Evolutionary conservation across 2,888 invertebrate genomes (phyloP), one percentile per base, ranked within the genome.

Genomic region (Pristionchus arcanus): DNA sequence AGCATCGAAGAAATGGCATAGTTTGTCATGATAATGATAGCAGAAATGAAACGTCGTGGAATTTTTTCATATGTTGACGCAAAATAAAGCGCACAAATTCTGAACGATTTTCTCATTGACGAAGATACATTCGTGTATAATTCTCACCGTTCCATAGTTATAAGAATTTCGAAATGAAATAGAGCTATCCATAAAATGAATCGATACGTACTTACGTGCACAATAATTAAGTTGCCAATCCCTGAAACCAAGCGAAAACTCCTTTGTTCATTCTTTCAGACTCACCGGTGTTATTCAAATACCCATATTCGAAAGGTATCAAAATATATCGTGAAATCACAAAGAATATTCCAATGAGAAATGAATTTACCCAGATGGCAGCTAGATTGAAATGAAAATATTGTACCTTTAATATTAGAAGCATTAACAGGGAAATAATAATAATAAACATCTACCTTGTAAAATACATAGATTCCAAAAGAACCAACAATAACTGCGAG

Each of bases 301-400:
- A 71, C 28, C 77, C 77, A 21, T 34, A 42, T 21, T 77, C 77
- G n/a, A 77, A 77, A 15, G 77, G 77, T 21, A 77, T 42, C 19
- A 77, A 37, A 77, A 77, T 21, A 9, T 16, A 77, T 9, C 77
- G 42, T 21, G 77, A 77, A 77, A n/a, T 25, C 42, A 77, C 42
- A 77, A 77, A 77, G 11, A 42, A 37, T 21, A 77, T 25, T 21
- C 42, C 77, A 5, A 77, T 77, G 5, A 77, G 19, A 42, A 42
- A 77, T n/a, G 42, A n/a, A 5, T 77, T 21, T 7, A 77, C 19
- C 37, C 37, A 42, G 19, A 77, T 37, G 1, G 13, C 77, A 77
- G 77, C 42, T 25, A 77, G 77, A 42, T 77, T 77, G n/a, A 77
- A 37, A 13, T 77, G 77, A 42, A 77, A 77, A 42, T 42, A 77